These are phyloP conservation scores for Zaprionus capensis DNA, from an alignment of 1,140 invertebrate species.

Conservation along the genomic window DNA sequence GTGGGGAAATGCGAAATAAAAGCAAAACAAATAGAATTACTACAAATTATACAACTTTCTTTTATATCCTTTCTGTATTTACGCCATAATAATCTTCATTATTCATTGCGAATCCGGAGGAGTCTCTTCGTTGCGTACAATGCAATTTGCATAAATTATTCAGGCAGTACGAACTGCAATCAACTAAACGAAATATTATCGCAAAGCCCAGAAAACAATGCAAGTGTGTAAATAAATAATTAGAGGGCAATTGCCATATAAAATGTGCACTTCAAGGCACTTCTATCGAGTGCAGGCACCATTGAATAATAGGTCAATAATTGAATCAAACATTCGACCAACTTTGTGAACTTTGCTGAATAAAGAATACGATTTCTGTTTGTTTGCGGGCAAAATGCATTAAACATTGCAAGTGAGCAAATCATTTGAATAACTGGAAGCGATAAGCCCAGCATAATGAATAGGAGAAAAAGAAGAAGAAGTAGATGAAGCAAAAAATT, in stretches of 20 bases:
- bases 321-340: conserved; percentile 44
- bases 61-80: not conserved
- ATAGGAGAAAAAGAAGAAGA: not conserved
- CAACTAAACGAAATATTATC: conserved; percentile 57
- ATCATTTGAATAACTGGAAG: conserved; percentile 72
- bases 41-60: not conserved
- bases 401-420: conserved; percentile 59
- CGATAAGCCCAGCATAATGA: conserved; percentile 10
- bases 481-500: conserved; percentile 34
- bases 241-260: conserved; percentile 18
- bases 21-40: not conserved
- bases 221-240: conserved; percentile 33
- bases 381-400: conserved; percentile 62
- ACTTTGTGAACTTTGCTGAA: conserved; percentile 27
- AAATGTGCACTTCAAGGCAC: conserved; percentile 45
- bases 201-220: conserved; percentile 20
- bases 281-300: conserved; percentile 6
- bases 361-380: conserved; percentile 48
- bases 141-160: conserved; percentile 43
- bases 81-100: not conserved
- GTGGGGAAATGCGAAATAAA: not conserved
- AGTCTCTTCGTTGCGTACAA: not conserved
- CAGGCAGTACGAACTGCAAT: conserved; percentile 42
- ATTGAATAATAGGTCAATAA: conserved; percentile 37
- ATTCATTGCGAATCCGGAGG: not conserved